Percentiles rank a stretch among this genome's conserved stretches.
Conservation (phyloP, 1,140 invertebrate species). For the Halotydeus destructor region DNA sequence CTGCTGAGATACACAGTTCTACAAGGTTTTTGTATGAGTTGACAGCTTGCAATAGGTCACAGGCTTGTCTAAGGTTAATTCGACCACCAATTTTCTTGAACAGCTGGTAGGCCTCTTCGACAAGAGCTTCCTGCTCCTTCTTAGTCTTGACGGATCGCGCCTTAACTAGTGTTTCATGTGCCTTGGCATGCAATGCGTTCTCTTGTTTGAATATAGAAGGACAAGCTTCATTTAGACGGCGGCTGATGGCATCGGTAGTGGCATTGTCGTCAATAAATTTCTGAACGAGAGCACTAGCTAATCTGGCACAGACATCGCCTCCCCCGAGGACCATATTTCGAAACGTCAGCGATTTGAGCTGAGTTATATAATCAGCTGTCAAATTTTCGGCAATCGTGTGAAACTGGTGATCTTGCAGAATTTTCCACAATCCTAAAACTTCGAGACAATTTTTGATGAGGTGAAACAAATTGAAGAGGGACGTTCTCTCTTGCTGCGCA, state of each 20-base stretch:
- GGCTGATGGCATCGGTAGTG: slow-evolving; percentile 70
- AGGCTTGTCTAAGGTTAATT: slow-evolving; percentile 51
- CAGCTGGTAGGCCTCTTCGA: slow-evolving; percentile 53
- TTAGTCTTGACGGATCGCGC: slow-evolving; percentile 39
- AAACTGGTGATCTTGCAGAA: slow-evolving; percentile 78
- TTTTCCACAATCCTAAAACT: slow-evolving; percentile 77
- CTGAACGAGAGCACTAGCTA: slow-evolving; percentile 28
- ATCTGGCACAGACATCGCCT: slow-evolving; percentile 39
- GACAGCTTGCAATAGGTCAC: slow-evolving; percentile 38
- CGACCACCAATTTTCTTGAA: slow-evolving; percentile 60
- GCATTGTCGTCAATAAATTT: slow-evolving; percentile 83
- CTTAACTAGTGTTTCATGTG: slow-evolving; percentile 63
- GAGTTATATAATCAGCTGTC: slow-evolving; percentile 35
- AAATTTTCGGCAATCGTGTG: slow-evolving; percentile 39
- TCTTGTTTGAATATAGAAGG: slow-evolving; percentile 81
- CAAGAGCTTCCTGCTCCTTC: slow-evolving; percentile 44
- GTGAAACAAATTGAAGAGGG: slow-evolving; percentile 48
- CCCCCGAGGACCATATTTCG: slow-evolving; percentile 62
- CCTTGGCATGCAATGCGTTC: slow-evolving; percentile 84
- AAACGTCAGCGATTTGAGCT: slow-evolving; percentile 39
- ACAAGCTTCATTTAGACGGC: slow-evolving; percentile 67
- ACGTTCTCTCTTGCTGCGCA: slow-evolving; percentile 35
- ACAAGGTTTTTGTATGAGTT: slow-evolving; percentile 55
- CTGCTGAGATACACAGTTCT: slow-evolving; percentile 61
- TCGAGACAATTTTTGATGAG: slow-evolving; percentile 62